Evolutionary conservation across 1,140 invertebrate genomes (phyloP), one percentile per base, ranked within the genome.

Genomic region (Dryas iulia): DNA sequence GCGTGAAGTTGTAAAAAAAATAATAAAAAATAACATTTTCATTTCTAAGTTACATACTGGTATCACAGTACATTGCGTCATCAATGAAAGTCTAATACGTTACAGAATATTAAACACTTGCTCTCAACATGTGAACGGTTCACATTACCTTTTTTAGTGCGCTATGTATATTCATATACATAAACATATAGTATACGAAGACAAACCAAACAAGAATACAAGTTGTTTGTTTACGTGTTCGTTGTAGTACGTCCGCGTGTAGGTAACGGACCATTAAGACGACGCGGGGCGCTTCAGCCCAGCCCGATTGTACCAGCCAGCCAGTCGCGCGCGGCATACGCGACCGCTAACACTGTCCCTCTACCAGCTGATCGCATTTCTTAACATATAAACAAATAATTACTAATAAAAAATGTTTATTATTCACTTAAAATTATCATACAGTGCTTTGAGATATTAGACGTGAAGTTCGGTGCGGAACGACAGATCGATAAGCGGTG

Each of bases 181-280:
- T n/a, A n/a, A n/a, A n/a, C n/a, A n/a, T n/a, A n/a, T n/a, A n/a
- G n/a, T n/a, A n/a, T n/a, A n/a, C n/a, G 60, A 39, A 39, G 65
- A 53, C 63, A 62, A 59, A 64, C 59, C 56, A 56, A 62, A 60
- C 64, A 35, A 73, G 66, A 68, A 77, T 73, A 78, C 76, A 72
- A 69, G 73, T 82, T 87, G 84, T 90, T 90, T 90, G 84, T 89
- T 89, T 89, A 90, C 85, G 71, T 85, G 83, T 77, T 75, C 78
- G 65, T 39, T 76, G 82, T 87, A 87, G 83, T 90, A 88, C 74
- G 81, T 72, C 73, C 77, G 76, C 78, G 80, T 80, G 84, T 85
- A 83, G 78, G 77, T 87, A 88, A 84, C 82, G 86, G 82, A 74
- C 74, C 77, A 81, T 77, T 75, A 73, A 75, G 81, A 79, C 64